These are phyloP conservation scores for Whitmania pigra DNA, from an alignment of 1,140 invertebrate genomes.

Conservation along the genomic window DNA sequence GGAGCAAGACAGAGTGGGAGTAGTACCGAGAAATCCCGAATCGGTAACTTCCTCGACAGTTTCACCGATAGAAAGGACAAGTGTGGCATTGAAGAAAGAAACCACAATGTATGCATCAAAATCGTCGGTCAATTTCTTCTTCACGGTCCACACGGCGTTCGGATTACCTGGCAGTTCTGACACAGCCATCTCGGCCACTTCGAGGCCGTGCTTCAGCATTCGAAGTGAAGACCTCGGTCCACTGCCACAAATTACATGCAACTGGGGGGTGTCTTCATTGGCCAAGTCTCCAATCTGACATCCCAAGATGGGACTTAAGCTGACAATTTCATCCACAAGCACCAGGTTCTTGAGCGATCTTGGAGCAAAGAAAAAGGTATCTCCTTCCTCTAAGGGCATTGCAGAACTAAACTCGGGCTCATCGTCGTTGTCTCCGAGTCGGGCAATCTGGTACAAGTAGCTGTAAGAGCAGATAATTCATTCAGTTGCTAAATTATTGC, in stretches of 20 bases:
- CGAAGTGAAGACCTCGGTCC: conserved; percentile 81
- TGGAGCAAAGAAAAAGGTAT: conserved; percentile 97
- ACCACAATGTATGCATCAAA: conserved; percentile 99
- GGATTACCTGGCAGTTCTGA: conserved; percentile 97
- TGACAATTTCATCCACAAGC: conserved; percentile 93
- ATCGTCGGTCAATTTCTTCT: conserved; percentile 80
- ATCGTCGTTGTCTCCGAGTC: conserved; percentile 96
- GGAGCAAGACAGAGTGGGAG: conserved; percentile 89
- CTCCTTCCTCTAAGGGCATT: conserved; percentile 93
- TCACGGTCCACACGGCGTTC: conserved; percentile 99
- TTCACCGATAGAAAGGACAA: conserved; percentile 97
- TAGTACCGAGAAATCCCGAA: conserved; percentile 95
- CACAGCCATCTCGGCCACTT: conserved; percentile 98
- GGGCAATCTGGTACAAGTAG: conserved; percentile 95
- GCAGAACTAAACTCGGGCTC: conserved; percentile 97
- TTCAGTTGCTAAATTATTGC: conserved; percentile 19
- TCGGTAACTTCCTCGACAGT: conserved; percentile 99
- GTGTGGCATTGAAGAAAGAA: conserved; percentile 97
- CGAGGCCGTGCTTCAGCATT: conserved; percentile 87
- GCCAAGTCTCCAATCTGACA: conserved; percentile 60
- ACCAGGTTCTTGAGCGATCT: conserved; percentile 86
- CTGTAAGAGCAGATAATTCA: conserved; percentile 45
- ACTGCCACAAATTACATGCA: conserved; percentile 88
- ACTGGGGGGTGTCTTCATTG: conserved; percentile 95
- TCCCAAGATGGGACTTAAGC: conserved; percentile 79